Percentiles rank a stretch among this genome's conserved stretches.
Conservation (phyloP, 2,888 invertebrate species). For the Coenonympha glycerion region DNA sequence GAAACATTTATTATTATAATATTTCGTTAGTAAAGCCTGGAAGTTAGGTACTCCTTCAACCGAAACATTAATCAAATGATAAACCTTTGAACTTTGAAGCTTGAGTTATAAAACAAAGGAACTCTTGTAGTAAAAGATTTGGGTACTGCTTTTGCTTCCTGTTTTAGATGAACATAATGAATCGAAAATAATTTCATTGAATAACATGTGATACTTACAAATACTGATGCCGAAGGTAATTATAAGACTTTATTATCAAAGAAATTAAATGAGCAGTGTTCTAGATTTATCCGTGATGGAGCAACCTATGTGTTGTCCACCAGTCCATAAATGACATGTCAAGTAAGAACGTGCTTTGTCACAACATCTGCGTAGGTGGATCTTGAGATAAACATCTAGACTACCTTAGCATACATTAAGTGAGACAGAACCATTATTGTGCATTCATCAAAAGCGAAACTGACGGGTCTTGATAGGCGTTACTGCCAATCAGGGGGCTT, state of each 20-base stretch:
- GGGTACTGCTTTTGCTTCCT: too few relatives aligned
- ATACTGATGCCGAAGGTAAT: too few relatives aligned
- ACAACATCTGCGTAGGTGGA: conserved; percentile 38
- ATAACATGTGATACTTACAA: too few relatives aligned
- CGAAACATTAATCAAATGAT: neutral
- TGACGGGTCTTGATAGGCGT: conserved; percentile 46
- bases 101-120: neutral
- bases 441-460: conserved; percentile 43
- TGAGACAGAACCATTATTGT: conserved; percentile 43
- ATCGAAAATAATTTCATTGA: too few relatives aligned
- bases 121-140: too few relatives aligned
- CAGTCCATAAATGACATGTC: conserved; percentile 10
- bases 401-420: conserved; percentile 42
- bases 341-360: conserved; percentile 27
- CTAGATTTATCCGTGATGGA: conserved; percentile 7
- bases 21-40: neutral
- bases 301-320: conserved; percentile 1
- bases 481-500: conserved; percentile 37
- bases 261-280: too few relatives aligned
- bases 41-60: too few relatives aligned
- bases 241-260: too few relatives aligned
- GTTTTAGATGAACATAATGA: too few relatives aligned
- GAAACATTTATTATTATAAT: neutral
- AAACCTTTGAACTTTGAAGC: neutral
- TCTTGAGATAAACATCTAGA: conserved; percentile 38